Conservation (phyloP, 2,797 vertebrate genomes). For the Agapornis canus region DNA sequence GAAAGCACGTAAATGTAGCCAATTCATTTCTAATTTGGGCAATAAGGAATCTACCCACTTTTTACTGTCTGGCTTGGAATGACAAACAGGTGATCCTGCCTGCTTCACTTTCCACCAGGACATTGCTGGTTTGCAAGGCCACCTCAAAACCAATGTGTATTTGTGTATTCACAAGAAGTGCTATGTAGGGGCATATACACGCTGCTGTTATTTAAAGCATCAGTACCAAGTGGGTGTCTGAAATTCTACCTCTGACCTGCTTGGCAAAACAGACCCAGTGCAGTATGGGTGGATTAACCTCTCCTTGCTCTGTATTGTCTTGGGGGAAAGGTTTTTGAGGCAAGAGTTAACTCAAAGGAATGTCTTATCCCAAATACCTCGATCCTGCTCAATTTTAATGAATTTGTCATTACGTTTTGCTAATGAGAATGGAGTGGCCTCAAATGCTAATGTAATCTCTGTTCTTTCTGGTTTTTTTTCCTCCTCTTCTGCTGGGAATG, state of each 20-base stretch:
- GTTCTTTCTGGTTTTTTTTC: neutral
- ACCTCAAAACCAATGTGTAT: neutral
- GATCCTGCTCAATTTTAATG: neutral
- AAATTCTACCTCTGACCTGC: slow-evolving; percentile 16
- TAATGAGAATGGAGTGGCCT: neutral
- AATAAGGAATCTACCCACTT: neutral
- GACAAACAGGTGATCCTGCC: neutral
- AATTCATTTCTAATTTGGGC: slow-evolving; percentile 26
- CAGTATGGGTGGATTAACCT: neutral
- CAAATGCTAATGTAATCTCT: neutral
- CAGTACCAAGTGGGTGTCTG: neutral
- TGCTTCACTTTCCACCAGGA: neutral
- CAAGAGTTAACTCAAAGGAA: neutral
- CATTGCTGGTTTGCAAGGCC: neutral
- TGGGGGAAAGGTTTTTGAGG: neutral
- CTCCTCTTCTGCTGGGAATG: neutral
- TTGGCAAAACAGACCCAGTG: neutral
- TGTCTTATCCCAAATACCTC: neutral
- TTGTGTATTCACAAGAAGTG: neutral
- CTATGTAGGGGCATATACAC: slow-evolving; percentile 28
- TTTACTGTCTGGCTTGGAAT: neutral
- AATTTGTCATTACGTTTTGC: neutral
- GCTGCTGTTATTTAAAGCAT: slow-evolving; percentile 49
- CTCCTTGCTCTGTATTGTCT: neutral
- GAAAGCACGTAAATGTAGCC: neutral